A percentile compares a stretch with the other conserved stretches of the same genome.
Conservation (phyloP, 2,797 vertebrate species). For the Cygnus olor region DNA sequence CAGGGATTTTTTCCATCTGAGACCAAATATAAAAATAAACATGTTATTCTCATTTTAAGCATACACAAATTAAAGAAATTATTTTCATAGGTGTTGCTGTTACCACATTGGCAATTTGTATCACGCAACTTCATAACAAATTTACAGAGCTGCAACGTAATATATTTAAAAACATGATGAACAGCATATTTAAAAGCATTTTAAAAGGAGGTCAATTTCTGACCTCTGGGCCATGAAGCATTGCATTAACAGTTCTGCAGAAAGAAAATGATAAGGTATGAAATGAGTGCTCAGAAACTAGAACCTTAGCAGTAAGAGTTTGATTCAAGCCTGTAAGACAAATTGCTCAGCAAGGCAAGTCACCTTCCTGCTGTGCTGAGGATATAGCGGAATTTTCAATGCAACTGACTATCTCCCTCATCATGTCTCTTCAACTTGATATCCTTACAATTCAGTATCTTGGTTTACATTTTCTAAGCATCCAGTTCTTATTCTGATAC, state of each 20-base stretch:
- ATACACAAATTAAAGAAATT: slow-evolving; percentile 18
- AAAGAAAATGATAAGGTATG: slow-evolving; percentile 84
- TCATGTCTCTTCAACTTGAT: slow-evolving; percentile 76
- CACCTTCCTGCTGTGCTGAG: slow-evolving; percentile 83
- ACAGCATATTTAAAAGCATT: slow-evolving; percentile 75
- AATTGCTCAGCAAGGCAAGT: slow-evolving; percentile 84
- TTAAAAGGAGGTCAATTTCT: slow-evolving; percentile 82
- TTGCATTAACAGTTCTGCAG: slow-evolving; percentile 78
- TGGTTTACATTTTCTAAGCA: slow-evolving; percentile 75
- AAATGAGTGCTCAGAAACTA: slow-evolving; percentile 82
- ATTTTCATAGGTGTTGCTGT: background rate
- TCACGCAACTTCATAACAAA: slow-evolving; percentile 55
- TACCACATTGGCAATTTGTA: slow-evolving; percentile 49
- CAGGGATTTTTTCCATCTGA: background rate
- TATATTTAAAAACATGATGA: slow-evolving; percentile 67
- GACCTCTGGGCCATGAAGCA: slow-evolving; percentile 84
- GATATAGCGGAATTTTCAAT: slow-evolving; percentile 81
- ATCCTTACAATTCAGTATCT: slow-evolving; percentile 67
- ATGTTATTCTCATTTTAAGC: background rate
- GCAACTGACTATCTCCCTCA: slow-evolving; percentile 77
- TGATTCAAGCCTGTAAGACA: slow-evolving; percentile 84
- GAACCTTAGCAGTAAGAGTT: slow-evolving; percentile 82
- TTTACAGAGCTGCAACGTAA: slow-evolving; percentile 41
- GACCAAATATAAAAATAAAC: background rate
- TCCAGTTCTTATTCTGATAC: slow-evolving; percentile 76